Evolutionary conservation across 2,797 vertebrate species (phyloP).

Genomic region (Distichodus sexfasciatus): DNA sequence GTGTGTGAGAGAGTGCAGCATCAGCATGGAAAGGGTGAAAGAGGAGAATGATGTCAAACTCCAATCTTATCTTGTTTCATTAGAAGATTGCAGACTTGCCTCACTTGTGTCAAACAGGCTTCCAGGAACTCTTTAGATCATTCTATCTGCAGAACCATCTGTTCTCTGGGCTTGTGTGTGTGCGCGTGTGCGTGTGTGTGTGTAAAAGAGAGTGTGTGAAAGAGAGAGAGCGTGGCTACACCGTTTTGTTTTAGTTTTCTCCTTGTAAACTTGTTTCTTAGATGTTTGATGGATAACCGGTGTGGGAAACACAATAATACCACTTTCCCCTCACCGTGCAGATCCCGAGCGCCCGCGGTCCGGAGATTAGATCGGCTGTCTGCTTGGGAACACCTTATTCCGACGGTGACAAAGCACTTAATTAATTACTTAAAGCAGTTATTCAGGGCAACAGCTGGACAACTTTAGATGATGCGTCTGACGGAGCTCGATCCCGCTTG

Average conservation of each 20-base stretch:
- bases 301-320: constrained; percentile 38
- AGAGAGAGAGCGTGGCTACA: constrained; percentile 19
- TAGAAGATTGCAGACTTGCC: constrained; percentile 61
- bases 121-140: constrained; percentile 65
- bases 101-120: constrained; percentile 56
- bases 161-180: constrained; percentile 48
- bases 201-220: neutral
- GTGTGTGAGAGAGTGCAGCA: neutral
- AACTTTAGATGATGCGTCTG: neutral
- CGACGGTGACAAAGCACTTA: neutral
- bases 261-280: constrained; percentile 37
- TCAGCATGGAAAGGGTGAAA: constrained; percentile 40
- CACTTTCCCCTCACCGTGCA: constrained; percentile 27
- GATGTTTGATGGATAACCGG: constrained; percentile 45
- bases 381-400: neutral
- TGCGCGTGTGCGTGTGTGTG: constrained; percentile 7
- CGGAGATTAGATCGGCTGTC: constrained; percentile 7
- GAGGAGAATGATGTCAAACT: constrained; percentile 50
- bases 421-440: constrained; percentile 14
- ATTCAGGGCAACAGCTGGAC: neutral
- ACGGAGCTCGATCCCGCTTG: neutral
- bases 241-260: constrained; percentile 46
- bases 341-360: neutral
- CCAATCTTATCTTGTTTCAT: constrained; percentile 64
- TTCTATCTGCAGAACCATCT: constrained; percentile 59